Conservation (phyloP, 2,888 invertebrate species). For the Arrhopalites spinosus region DNA sequence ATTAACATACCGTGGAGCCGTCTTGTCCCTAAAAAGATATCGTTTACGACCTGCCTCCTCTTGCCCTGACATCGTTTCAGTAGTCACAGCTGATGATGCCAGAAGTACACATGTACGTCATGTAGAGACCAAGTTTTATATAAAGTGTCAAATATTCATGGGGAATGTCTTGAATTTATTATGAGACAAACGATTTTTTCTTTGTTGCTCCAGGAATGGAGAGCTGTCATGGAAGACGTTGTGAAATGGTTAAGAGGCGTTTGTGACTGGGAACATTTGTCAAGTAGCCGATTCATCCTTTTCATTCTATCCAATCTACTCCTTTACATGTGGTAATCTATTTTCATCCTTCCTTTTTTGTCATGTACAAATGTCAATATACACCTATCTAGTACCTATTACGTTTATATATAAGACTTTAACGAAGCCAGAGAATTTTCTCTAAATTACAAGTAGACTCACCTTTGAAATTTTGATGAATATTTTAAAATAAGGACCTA, state of each 20-base stretch:
- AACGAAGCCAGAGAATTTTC: no score
- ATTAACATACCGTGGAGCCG: slow-evolving; percentile 81
- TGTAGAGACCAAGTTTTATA: not conserved
- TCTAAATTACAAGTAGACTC: no score
- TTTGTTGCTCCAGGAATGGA: slow-evolving; percentile 65
- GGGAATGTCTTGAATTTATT: slow-evolving; percentile 65
- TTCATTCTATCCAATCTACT: slow-evolving; percentile 85
- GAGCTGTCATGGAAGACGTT: slow-evolving; percentile 76
- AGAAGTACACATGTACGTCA: slow-evolving; percentile 48
- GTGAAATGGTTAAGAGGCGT: slow-evolving; percentile 59
- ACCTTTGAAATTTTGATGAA: no score
- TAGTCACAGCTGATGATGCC: slow-evolving; percentile 50
- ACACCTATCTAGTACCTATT: not conserved
- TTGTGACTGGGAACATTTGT: slow-evolving; percentile 76
- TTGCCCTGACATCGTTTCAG: slow-evolving; percentile 76
- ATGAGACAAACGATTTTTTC: not conserved
- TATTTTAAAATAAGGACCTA: not conserved
- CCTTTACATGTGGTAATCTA: slow-evolving; percentile 76
- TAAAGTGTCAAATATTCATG: not conserved
- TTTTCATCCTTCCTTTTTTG: not conserved
- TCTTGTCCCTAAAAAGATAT: slow-evolving; percentile 73
- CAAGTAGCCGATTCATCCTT: slow-evolving; percentile 76
- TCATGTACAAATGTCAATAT: not conserved
- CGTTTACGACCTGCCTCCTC: slow-evolving; percentile 77
- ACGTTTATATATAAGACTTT: not conserved